Evolutionary conservation across 2,797 vertebrate genomes (phyloP), one percentile per base, ranked within the genome.

Genomic region (Pampus argenteus): DNA sequence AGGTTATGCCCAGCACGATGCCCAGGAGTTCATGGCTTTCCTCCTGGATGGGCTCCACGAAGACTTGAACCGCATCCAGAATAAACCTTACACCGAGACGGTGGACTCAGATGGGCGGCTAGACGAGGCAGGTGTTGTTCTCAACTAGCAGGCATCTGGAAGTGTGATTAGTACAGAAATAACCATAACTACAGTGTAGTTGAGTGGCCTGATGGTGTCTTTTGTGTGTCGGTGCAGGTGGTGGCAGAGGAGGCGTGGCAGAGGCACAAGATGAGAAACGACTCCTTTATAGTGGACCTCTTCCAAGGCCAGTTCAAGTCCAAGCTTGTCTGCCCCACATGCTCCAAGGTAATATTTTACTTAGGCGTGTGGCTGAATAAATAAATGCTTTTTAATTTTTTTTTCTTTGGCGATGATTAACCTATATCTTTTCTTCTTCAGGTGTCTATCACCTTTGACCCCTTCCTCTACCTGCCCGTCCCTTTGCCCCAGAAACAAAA

Each of bases 271-370:
- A 98, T 99, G 98, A 95, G 98, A 79, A 99, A 99, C 0, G 98
- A 99, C 84, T 99, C 98, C 0, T 99, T 99, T 72, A 96, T 99
- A 7, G 98, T 99, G 74, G 98, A 99, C 88, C 94, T 99, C 15
- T 99, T 99, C 88, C 98, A 99, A 92, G 98, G 98, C 90, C 98
- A 99, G 89, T 99, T 99, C 89, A 99, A 99, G 84, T 99, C 98
- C 42, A 99, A 99, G 87, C 94, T 99, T 4, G 98, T 99, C 81
- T 99, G 98, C 81, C 98, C 98, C 0, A 94, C 96, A 29, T 99
- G 98, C 86, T 96, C 97, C 22, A 99, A 99, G 98, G 98, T 99
- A 88, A 31, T n/a, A 1, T 42, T 25, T 15, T 0, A 4, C 6
- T 42, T 23, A 2, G 17, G 11, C 31, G 14, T 57, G 22, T 0